Base-by-base conservation (phyloP, 2,888 invertebrate genomes). In the Mesorhabditis sp. region DNA sequence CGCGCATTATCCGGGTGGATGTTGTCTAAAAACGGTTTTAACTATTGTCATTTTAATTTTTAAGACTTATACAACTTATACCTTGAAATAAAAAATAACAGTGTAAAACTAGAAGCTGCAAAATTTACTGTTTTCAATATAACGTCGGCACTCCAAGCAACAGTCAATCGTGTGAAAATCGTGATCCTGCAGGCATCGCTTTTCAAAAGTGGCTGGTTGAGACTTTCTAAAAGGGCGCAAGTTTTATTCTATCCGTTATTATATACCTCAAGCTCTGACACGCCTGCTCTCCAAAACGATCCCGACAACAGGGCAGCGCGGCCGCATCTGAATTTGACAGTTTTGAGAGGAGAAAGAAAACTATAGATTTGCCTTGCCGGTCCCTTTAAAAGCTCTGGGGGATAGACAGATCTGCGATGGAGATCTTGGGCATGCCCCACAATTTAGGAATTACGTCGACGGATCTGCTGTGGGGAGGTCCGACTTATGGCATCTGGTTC, bases 151-250 rank as follows among this genome's bases (percentile, higher is more conserved):
- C 65, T 78, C 76, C 45, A 72, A 72, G 71, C 80, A 80, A 66
- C 80, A 80, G 69, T 77, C 77, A 15, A 80, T 74, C 4, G 78
- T 73, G 69, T 76, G 75, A 70, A 80, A 80, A 66, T 80, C 80
- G 70, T 80, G 80, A 66, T 80, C 80, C 7, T 66, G 62, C 15
- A 80, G 69, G 61, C 80, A 80, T 68, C 78, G 70, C 43, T 74
- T 74, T 64, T 80, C 80, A 67, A 80, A 80, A 3, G 72, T 61
- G 5, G 72, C 76, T 13, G 80, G 75, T 63, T 80, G 80, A 4
- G 78, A 67, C 68, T 76, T 77, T 50, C 58, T 50, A 50, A 50
- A 50, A 50, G 58, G 10, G n/a, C 1, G 2, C 58, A 50, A 50
- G n/a, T 13, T 50, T 2, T n/a, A 50, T 50, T 50, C 58, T 13